Evolutionary conservation across 2,113 vertebrate species (phyloP), one percentile per base, ranked within the genome.

Genomic region (Entomyzon cyanotis): DNA sequence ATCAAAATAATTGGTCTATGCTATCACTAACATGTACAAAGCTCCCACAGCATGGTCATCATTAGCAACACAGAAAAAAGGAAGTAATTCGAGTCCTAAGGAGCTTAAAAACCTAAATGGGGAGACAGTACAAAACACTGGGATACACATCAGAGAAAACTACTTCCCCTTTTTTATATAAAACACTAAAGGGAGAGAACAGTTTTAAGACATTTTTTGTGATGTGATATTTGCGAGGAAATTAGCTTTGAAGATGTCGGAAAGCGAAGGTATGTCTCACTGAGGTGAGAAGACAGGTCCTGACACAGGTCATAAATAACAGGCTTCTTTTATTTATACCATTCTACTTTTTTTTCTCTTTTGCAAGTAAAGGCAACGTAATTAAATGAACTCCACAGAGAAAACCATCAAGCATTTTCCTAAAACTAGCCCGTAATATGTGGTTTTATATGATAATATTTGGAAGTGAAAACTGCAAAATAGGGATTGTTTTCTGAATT

Each of bases 1-100:
- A 70, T 80, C 21, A 62, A 58, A 95, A 83, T 93, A 95, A 95
- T 95, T 96, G 67, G 12, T 58, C 70, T 79, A 9, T 82, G 49
- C 87, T 95, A 95, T 90, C 68, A 77, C 63, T 91, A 69, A 47
- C 52, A 25, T 55, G 33, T 74, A 39, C 50, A 65, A 85, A 95
- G n/a, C 50, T 95, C 25, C 50, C 46, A 47, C 27, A 65, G 46
- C 71, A 67, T 28, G 53, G 60, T 69, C 78, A 69, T 87, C 70
- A 69, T 79, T 95, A 89, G 53, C 37, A 80, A 30, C n/a, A 64
- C 25, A 76, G 28, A 44, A 93, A 82, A 75, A 92, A 87, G 14
- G 33, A 69, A 33, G 25, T 69, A 44, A 87, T 85, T 89, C 65
- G 73, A 3, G 18, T 64, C 39, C 37, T 77, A 58, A 79, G 37